phyloP scores from a whole-genome alignment of 2,113 vertebrate genomes.

The Antennarius striatus region DNA sequence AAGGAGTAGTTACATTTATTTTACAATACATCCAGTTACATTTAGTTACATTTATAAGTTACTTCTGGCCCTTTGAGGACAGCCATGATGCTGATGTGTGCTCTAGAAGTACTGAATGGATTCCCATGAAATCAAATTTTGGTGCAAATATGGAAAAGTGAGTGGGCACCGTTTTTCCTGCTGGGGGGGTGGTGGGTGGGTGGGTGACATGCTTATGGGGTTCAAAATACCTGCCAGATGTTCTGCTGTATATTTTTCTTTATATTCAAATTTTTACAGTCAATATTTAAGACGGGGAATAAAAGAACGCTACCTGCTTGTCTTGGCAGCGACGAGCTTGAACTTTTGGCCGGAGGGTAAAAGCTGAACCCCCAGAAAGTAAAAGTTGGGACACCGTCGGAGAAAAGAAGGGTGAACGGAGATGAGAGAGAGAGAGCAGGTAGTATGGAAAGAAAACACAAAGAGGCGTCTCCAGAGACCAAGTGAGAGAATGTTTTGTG shows the following conservation, averaged over 20 bases:
- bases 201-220: neutral
- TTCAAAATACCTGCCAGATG: conserved; percentile 2
- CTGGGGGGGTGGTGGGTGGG: too few species aligned
- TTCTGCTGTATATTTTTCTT: conserved; percentile 18
- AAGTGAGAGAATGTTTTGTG: conserved; percentile 14
- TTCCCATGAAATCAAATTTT: too few species aligned
- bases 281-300: conserved; percentile 6
- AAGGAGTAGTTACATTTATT: too few species aligned
- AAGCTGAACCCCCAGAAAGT: conserved; percentile 30
- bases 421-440: conserved; percentile 28
- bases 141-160: too few species aligned
- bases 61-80: too few species aligned
- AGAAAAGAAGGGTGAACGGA: conserved; percentile 1
- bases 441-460: conserved; percentile 58
- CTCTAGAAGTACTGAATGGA: too few species aligned
- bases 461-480: conserved; percentile 13
- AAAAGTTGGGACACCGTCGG: conserved; percentile 6
- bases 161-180: too few species aligned
- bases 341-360: conserved; percentile 35
- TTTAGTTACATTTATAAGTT: too few species aligned
- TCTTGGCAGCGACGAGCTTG: conserved; percentile 35
- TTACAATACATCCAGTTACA: too few species aligned
- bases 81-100: too few species aligned
- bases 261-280: neutral
- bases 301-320: conserved; percentile 29